Percentiles rank a stretch among this genome's conserved stretches.
Evolutionary conservation across 2,797 vertebrate genomes (phyloP).

Genomic region (Sebastiscus tertius): DNA sequence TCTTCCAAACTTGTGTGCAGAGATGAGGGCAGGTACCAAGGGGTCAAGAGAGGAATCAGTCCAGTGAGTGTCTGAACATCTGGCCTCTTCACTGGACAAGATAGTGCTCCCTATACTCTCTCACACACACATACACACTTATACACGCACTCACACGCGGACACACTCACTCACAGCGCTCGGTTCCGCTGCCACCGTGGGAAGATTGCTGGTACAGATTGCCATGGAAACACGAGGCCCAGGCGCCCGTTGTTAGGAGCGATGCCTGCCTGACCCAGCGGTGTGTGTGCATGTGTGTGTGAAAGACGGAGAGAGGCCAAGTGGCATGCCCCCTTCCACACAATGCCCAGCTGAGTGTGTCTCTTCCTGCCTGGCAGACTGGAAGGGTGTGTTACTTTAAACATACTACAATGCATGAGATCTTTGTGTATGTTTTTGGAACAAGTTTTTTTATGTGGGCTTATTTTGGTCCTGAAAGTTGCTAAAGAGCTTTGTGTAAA

Average conservation of each 20-base stretch:
- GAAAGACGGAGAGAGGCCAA: slow-evolving; percentile 67
- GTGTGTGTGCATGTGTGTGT: slow-evolving; percentile 73
- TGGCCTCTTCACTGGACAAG: slow-evolving; percentile 74
- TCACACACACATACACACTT: slow-evolving; percentile 11
- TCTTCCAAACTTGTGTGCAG: neutral
- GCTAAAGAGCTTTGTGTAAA: neutral
- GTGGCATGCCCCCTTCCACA: slow-evolving; percentile 76
- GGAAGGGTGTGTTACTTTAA: slow-evolving; percentile 77
- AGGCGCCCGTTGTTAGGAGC: slow-evolving; percentile 77
- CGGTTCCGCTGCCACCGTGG: slow-evolving; percentile 79
- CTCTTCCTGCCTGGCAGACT: slow-evolving; percentile 80
- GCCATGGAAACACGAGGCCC: slow-evolving; percentile 80
- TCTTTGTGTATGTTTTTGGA: slow-evolving; percentile 45
- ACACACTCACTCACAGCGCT: slow-evolving; percentile 19
- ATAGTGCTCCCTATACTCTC: slow-evolving; percentile 41
- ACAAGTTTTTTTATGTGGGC: neutral
- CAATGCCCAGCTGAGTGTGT: slow-evolving; percentile 78
- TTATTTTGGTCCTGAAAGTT: neutral
- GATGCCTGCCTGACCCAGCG: slow-evolving; percentile 69
- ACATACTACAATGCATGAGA: slow-evolving; percentile 67
- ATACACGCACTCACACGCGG: slow-evolving; percentile 9
- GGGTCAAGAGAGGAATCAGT: slow-evolving; percentile 79
- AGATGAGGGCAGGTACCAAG: slow-evolving; percentile 38
- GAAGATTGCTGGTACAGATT: slow-evolving; percentile 78
- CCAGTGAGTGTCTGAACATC: slow-evolving; percentile 82